Evolutionary conservation across 53 echinoderm and acorn worm genomes (phyloP), one percentile per base, ranked within the genome.

Genomic region (Astropecten irregularis): DNA sequence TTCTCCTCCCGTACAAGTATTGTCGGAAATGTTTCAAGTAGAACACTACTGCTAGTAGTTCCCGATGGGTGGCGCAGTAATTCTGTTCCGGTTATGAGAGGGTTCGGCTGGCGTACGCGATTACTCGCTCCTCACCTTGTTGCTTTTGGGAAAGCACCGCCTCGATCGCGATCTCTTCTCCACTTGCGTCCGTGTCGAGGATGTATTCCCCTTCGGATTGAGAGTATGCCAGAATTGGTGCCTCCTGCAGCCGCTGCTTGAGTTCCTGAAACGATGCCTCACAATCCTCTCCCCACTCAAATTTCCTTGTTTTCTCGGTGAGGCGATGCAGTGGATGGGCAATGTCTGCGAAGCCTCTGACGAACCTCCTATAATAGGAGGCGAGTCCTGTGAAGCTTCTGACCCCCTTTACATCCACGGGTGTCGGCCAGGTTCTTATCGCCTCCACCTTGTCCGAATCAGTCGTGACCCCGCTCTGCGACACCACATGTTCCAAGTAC

Each of bases 371-470:
- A 16, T 60, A 60, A 7, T 30, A 26, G 16, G 60, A 60, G 60
- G 31, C 60, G 31, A 60, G 60, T 8, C 28, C 60, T 60, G 60
- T 4, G 28, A 60, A 88, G 83, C 77, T 83, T 83, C 38, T 39
- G 64, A 10, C 83, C 72, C 63, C 56, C 60, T 14, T 61, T 39
- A 2, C 83, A 70, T 11, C 73, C 83, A 65, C 83, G 40, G 26
- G 83, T 72, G 18, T 88, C 82, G 26, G 69, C 70, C 53, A 53
- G 11, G 53, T 9, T 4, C 53, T 13, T 4, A 53, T 16, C 4
- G 53, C 20, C 53, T 53, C 53, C 18, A 53, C 53, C 20, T 53
- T 53, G 20, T 53, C 53, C 4, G 53, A 19, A 19, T 53, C 53
- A 16, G 53, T 53, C 3, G 53, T 15, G 20, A 53, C 20, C 18